These are phyloP conservation scores for Nematopogon swammerdamellus DNA, from an alignment of 2,888 invertebrate genomes.

Conservation along the genomic window DNA sequence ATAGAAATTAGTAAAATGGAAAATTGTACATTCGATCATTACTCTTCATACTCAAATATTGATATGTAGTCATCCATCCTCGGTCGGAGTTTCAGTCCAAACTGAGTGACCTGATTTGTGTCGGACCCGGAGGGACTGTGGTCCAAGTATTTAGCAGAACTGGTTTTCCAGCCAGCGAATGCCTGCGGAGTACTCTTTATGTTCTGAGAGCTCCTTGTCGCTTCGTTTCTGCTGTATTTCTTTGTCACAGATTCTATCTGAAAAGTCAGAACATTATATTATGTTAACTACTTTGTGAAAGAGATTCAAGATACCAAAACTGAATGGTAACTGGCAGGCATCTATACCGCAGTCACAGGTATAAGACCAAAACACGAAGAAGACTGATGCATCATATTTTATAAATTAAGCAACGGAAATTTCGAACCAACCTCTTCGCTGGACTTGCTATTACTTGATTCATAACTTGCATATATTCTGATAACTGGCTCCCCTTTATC, in stretches of 20 bases:
- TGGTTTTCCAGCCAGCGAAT: conserved; percentile 25
- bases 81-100: conserved; percentile 35
- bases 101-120: conserved; percentile 29
- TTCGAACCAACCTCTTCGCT: background rate
- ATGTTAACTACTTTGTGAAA: too few relatives aligned
- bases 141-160: conserved; percentile 23
- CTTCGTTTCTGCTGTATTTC: background rate
- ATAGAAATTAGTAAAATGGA: background rate
- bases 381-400: too few relatives aligned
- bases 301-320: too few relatives aligned
- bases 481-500: conserved; percentile 48
- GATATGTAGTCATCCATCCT: conserved; percentile 38
- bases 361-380: too few relatives aligned
- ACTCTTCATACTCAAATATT: conserved; percentile 38
- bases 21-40: background rate
- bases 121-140: conserved; percentile 23
- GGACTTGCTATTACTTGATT: background rate
- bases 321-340: too few relatives aligned
- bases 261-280: too few relatives aligned
- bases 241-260: background rate
- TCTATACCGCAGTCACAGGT: too few relatives aligned
- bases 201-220: background rate
- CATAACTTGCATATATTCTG: conserved; percentile 53
- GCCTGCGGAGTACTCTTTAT: background rate
- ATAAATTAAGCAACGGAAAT: too few relatives aligned